phyloP scores from a whole-genome alignment of 2,888 invertebrate species.

The Agriopis marginaria region DNA sequence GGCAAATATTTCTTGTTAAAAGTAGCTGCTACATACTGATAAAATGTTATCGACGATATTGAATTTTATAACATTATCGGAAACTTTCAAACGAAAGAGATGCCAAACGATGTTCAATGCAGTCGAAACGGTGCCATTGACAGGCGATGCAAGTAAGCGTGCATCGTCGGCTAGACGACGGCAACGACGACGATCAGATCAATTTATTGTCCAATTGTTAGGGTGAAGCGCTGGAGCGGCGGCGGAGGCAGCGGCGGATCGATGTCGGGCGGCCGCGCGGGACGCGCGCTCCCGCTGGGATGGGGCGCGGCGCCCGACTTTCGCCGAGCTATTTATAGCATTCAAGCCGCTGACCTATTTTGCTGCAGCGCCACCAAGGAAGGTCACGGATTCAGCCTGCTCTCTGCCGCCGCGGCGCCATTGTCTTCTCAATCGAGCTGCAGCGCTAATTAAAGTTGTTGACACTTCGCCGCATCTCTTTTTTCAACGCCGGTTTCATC shows the following conservation, averaged over 20 bases:
- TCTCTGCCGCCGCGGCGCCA: conserved; percentile 80
- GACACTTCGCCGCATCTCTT: conserved; percentile 73
- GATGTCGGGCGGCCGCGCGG: conserved; percentile 62
- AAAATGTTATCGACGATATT: background rate
- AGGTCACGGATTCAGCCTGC: conserved; percentile 83
- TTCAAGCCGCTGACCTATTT: conserved; percentile 86
- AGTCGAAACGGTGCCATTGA: conserved; percentile 18
- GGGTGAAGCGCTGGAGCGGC: conserved; percentile 35
- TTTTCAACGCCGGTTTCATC: conserved; percentile 58
- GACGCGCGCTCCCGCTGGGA: conserved; percentile 67
- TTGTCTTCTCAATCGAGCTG: conserved; percentile 81
- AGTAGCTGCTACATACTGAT: background rate
- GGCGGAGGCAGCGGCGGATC: conserved; percentile 50
- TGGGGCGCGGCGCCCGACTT: conserved; percentile 83
- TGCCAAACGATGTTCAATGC: conserved; percentile 15
- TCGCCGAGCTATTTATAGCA: conserved; percentile 86
- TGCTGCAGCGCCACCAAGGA: conserved; percentile 82
- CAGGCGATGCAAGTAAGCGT: conserved; percentile 29
- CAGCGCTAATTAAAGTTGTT: conserved; percentile 85
- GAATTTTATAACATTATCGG: background rate
- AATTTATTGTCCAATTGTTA: conserved; percentile 42
- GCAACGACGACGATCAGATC: conserved; percentile 33
- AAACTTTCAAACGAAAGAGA: background rate
- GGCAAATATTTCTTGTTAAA: background rate
- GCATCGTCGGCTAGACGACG: conserved; percentile 19